A percentile compares a stretch with the other conserved stretches of the same genome.
Conservation (phyloP, 2,797 vertebrate species). For the Poecilia wingei region DNA sequence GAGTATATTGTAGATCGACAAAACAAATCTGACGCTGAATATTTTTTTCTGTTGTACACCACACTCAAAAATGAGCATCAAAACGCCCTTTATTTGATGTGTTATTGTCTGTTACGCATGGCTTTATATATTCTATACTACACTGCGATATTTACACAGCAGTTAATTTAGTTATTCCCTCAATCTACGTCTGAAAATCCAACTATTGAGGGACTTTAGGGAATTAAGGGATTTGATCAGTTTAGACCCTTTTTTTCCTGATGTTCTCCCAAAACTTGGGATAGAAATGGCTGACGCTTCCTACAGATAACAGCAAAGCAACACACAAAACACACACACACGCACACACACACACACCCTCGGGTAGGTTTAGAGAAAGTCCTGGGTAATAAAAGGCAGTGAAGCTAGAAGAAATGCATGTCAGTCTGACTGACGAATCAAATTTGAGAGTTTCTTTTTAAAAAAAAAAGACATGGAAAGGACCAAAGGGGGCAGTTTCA, state of each 20-base stretch:
- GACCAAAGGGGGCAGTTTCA: slow-evolving; percentile 42
- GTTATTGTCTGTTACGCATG: slow-evolving; percentile 71
- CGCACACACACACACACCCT: slow-evolving; percentile 1
- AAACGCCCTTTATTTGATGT: slow-evolving; percentile 50
- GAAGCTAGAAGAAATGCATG: slow-evolving; percentile 50
- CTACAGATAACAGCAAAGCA: slow-evolving; percentile 76
- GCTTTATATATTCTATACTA: slow-evolving; percentile 70
- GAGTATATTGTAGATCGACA: slow-evolving; percentile 39
- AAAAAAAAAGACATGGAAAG: slow-evolving; percentile 14
- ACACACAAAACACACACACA: slow-evolving; percentile 25
- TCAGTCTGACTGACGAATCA: slow-evolving; percentile 52
- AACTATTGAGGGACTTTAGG: slow-evolving; percentile 51
- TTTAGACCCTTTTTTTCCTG: slow-evolving; percentile 67
- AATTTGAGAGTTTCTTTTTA: slow-evolving; percentile 37
- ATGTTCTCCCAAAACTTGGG: slow-evolving; percentile 66
- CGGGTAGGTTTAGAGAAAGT: slow-evolving; percentile 40
- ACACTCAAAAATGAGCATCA: slow-evolving; percentile 44
- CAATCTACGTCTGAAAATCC: slow-evolving; percentile 45
- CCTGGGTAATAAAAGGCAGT: slow-evolving; percentile 52
- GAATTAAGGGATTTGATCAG: slow-evolving; percentile 60
- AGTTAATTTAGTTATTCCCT: slow-evolving; percentile 28
- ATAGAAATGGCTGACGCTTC: slow-evolving; percentile 84
- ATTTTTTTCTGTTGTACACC: slow-evolving; percentile 41
- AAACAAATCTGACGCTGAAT: slow-evolving; percentile 36
- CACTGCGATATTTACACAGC: slow-evolving; percentile 62